phyloP scores from a whole-genome alignment of 1,140 invertebrate species.

The Caenorhabditis inopinata region DNA sequence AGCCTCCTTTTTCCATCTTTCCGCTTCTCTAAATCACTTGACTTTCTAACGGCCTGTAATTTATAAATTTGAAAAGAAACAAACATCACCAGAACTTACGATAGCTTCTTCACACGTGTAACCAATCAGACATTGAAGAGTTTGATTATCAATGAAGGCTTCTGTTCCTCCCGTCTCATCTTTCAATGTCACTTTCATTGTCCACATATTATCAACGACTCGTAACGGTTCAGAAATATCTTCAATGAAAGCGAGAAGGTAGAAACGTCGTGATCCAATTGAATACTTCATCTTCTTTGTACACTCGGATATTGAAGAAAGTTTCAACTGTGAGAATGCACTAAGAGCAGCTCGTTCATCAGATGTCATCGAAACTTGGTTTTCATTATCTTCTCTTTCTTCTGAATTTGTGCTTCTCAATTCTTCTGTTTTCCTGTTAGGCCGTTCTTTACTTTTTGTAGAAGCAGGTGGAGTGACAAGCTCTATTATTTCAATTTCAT shows the following conservation, averaged over 20 bases:
- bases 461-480: not conserved
- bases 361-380: too few relatives aligned
- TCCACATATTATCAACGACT: not conserved
- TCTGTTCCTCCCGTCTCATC: not conserved
- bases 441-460: not conserved
- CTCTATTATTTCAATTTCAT: conserved; percentile 2
- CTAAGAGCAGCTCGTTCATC: not conserved
- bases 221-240: not conserved
- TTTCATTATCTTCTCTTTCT: not conserved
- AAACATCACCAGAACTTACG: not conserved
- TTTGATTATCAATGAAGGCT: not conserved
- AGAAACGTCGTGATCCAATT: not conserved
- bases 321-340: not conserved
- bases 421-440: not conserved
- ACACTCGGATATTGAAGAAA: not conserved
- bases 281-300: not conserved
- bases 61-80: not conserved
- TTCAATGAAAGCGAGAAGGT: not conserved
- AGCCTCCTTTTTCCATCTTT: not conserved
- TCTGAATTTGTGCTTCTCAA: not conserved
- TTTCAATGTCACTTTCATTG: conserved; percentile 1
- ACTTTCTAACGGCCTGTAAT: not conserved
- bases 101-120: not conserved
- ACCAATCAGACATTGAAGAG: not conserved
- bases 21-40: not conserved